Percentiles rank a stretch among this genome's conserved stretches.
phyloP scores from a whole-genome alignment of 2,888 invertebrate genomes.

The Hyposoter dolosus region DNA sequence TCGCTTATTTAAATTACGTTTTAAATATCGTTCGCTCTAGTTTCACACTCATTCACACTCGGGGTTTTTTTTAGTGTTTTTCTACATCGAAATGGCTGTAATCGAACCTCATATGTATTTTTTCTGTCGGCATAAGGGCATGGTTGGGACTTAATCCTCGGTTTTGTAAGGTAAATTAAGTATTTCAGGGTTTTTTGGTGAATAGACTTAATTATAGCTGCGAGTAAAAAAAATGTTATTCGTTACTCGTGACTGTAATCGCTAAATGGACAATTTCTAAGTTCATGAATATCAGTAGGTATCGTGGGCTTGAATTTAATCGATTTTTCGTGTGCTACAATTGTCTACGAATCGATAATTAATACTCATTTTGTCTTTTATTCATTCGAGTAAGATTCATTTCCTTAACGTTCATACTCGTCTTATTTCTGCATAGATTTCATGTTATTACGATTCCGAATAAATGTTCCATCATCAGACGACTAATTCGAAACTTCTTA shows the following conservation, averaged over 20 bases:
- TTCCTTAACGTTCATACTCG: background rate
- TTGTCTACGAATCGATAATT: constrained; percentile 52
- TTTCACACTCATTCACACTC: background rate
- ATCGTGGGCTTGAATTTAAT: background rate
- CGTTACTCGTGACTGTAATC: constrained; percentile 1
- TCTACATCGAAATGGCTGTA: background rate
- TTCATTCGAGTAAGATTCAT: constrained; percentile 12
- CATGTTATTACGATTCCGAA: background rate
- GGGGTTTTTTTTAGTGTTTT: background rate
- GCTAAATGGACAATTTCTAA: background rate
- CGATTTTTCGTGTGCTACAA: constrained; percentile 18
- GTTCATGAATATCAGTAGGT: background rate
- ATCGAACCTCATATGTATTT: constrained; percentile 15
- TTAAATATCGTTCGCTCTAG: background rate
- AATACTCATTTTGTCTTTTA: constrained; percentile 54
- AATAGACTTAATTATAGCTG: constrained; percentile 1
- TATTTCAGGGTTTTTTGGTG: constrained; percentile 3
- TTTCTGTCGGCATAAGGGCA: background rate
- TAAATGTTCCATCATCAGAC: background rate
- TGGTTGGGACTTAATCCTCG: background rate
- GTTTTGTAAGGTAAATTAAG: constrained; percentile 5
- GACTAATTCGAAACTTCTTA: background rate
- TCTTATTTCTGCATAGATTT: background rate
- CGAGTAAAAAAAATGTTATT: background rate
- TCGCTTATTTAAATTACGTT: background rate